Percentiles rank a stretch among this genome's conserved stretches.
Conservation (phyloP, 30 jellyfish, hydroid and myxozoan genomes). For the Pelagia noctiluca region DNA sequence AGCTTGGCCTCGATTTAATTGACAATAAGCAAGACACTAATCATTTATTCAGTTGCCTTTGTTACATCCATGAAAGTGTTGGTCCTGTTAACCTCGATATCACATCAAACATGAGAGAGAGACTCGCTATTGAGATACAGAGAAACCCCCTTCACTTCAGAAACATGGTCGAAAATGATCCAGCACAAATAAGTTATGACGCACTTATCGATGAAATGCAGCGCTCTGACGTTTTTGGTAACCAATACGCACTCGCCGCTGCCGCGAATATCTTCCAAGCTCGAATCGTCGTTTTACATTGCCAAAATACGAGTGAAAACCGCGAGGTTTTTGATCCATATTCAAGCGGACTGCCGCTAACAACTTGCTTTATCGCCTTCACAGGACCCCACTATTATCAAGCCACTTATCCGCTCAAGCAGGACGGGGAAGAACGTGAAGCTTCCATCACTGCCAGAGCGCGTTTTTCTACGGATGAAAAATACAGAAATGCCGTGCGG, state of each 20-base stretch:
- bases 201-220: conserved; percentile 61
- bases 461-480: conserved; percentile 67
- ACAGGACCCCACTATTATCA: conserved; percentile 65
- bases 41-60: conserved; percentile 73
- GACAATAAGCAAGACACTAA: conserved; percentile 49
- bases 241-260: conserved; percentile 78
- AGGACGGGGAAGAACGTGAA: conserved; percentile 40
- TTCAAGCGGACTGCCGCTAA: conserved; percentile 13
- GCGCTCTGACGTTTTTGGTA: conserved; percentile 53
- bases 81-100: conserved; percentile 47
- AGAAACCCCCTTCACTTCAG: conserved; percentile 69
- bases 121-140: conserved; percentile 72
- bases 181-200: conserved; percentile 34
- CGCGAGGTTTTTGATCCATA: conserved; percentile 73
- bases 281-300: conserved; percentile 57
- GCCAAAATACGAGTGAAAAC: conserved; percentile 52
- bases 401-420: conserved; percentile 48
- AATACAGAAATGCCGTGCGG: conserved; percentile 61
- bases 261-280: conserved; percentile 70
- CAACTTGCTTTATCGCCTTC: conserved; percentile 64
- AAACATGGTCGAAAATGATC: conserved; percentile 65
- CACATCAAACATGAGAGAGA: conserved; percentile 44
- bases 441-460: conserved; percentile 21
- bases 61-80: conserved; percentile 47
- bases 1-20: conserved; percentile 67